Evolutionary conservation across 2,113 vertebrate species (phyloP).

Genomic region (Chlamydotis undulata): DNA sequence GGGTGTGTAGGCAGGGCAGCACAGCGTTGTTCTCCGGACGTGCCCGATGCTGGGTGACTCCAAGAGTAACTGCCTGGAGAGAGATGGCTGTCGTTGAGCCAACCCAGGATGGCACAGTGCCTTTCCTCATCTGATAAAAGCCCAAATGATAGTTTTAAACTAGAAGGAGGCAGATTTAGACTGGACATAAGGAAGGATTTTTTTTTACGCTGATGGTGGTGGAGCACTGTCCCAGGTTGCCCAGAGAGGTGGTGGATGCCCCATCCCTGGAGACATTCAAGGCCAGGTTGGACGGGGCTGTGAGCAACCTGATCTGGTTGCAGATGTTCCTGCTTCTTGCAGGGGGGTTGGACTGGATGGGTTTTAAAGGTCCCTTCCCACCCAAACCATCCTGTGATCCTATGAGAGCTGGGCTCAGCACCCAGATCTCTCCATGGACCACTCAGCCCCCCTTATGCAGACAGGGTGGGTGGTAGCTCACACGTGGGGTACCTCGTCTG

Average conservation of each 20-base stretch:
- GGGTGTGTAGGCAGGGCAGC: not conserved
- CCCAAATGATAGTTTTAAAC: not conserved
- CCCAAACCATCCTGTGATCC: too few species aligned
- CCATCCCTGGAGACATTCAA: too few species aligned
- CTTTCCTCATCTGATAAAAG: not conserved
- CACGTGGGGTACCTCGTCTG: fast-evolving
- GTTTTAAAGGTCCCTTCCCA: too few species aligned
- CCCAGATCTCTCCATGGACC: not conserved
- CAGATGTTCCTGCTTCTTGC: too few species aligned
- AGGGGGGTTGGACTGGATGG: too few species aligned
- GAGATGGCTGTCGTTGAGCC: not conserved
- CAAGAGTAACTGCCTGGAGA: not conserved
- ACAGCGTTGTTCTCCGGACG: fast-evolving
- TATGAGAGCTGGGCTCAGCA: not conserved
- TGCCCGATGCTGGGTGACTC: fast-evolving
- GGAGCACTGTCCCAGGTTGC: too few species aligned
- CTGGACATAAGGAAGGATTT: too few species aligned
- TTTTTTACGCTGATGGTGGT: too few species aligned
- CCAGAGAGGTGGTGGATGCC: too few species aligned
- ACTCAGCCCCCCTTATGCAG: not conserved
- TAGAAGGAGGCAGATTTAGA: too few species aligned
- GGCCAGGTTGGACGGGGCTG: too few species aligned
- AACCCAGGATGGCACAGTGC: fast-evolving
- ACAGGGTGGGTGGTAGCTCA: not conserved
- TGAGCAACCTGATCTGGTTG: too few species aligned